Conservation (phyloP, 2,113 vertebrate species). For the Gopherus flavomarginatus region DNA sequence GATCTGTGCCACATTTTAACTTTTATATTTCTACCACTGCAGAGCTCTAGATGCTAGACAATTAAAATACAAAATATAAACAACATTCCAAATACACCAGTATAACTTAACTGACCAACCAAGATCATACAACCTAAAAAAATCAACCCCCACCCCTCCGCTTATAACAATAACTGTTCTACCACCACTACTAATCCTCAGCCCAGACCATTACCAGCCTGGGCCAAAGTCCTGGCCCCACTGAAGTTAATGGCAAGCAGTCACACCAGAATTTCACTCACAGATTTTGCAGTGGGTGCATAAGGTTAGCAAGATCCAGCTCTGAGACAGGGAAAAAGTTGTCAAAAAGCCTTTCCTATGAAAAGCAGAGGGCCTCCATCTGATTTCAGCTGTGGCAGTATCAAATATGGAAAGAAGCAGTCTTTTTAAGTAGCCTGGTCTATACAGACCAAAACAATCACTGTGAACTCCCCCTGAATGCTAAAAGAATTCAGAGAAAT, state of each 20-base stretch:
- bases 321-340: background rate
- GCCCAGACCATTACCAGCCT: background rate
- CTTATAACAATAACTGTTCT: background rate
- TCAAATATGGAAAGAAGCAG: slow-evolving; percentile 51
- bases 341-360: slow-evolving; percentile 1
- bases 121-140: background rate
- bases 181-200: background rate
- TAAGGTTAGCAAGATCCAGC: background rate
- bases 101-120: background rate
- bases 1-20: background rate
- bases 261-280: background rate
- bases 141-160: background rate
- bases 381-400: slow-evolving; percentile 1
- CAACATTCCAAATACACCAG: background rate
- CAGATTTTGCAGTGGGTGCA: background rate
- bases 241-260: background rate
- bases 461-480: slow-evolving; percentile 50
- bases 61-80: background rate
- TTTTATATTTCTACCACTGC: background rate
- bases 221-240: background rate
- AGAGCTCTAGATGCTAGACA: background rate
- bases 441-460: slow-evolving; percentile 53
- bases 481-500: slow-evolving; percentile 45
- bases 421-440: slow-evolving; percentile 47
- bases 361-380: slow-evolving; percentile 20